Base-by-base conservation (phyloP, 2,797 vertebrate species). In the Podargus strigoides region DNA sequence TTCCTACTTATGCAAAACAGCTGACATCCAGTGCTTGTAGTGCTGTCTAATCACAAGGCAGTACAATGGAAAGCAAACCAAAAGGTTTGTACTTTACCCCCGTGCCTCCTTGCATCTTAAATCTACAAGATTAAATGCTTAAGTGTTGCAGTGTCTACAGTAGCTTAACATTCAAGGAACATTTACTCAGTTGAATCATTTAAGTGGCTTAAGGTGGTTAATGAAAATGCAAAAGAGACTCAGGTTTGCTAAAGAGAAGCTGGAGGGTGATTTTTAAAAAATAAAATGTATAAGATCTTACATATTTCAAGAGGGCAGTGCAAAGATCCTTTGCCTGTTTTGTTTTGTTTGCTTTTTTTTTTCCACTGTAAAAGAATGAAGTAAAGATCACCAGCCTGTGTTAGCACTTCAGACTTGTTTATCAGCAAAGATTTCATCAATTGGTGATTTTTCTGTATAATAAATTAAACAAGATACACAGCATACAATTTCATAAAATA, bases 81-180 rank as follows among this genome's bases (percentile, higher is more conserved):
- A 91, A 85, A 86, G 11, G 55, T 41, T 72, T 85, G 6, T 58
- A 32, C 34, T 77, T 66, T 81, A 66, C 10, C 8, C 20, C 28
- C 44, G 28, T 53, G n/a, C 13, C 41, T 81, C 17, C 23, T 32
- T 89, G 30, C 11, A 50, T 26, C 34, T 60, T 89, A 88, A 94
- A 63, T 85, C n/a, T 44, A 47, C 14, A 77, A 90, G 41, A 89
- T 79, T 53, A 87, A 95, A 88, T 60, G 7, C 10, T 47, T 89
- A 82, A 90, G 34, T 76, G 5, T 36, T 91, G 27, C 32, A 32
- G 28, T 74, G 21, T 53, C 32, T 74, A 76, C 14, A 28, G n/a
- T 18, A 73, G 34, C 24, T 95, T 90, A 92, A 19, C 10, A 67
- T 87, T 95, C 64, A 80, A 63, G 53, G 37, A 95, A 70, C 26